Base-by-base conservation (phyloP, 2,888 invertebrate genomes). In the Pteria penguin region DNA sequence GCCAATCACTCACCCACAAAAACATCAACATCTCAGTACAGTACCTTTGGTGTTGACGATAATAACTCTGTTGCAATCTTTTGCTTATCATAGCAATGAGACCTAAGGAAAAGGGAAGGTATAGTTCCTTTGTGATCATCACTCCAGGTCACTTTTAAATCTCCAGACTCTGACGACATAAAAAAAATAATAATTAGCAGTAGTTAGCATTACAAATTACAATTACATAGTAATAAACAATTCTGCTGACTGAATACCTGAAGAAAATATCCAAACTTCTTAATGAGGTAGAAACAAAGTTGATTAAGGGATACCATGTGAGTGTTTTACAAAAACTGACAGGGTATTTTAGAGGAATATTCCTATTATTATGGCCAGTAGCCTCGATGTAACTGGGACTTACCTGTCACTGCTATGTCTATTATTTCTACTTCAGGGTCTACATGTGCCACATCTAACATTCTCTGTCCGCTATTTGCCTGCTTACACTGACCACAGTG, bases 401-500 rank as follows among this genome's bases (percentile, higher is more conserved):
- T n/a, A 80, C 80, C 82, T 36, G 72, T 55, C 4, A 79, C 31
- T 3, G 22, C 27, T 24, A 67, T 75, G 26, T 74, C 62, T 11
- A 67, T 72, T 3, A 86, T 62, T 18, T 45, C 66, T 60, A 83
- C 78, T 18, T 70, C 54, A 11, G 80, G 76, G 4, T 76, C 66
- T 0, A 87, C 63, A 18, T 75, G 29, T 31, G 75, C 67, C 14
- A 79, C 75, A 55, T 85, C 77, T 14, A 83, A 22, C 29, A 80
- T 65, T 31, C 65, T 79, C 75, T 86, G 86, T 8, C 83, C 84
- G 65, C 79, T 84, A 27, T 76, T 72, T 11, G 68, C 69, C 54
- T 87, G 86, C 33, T 68, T 78, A 74, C 87, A 87, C 0, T 55
- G 55, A 1, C 58, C 52, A 78, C 87, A 87, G 26, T 86, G 86